Base-by-base conservation (phyloP, 2,888 invertebrate species). In the Erynnis tages region DNA sequence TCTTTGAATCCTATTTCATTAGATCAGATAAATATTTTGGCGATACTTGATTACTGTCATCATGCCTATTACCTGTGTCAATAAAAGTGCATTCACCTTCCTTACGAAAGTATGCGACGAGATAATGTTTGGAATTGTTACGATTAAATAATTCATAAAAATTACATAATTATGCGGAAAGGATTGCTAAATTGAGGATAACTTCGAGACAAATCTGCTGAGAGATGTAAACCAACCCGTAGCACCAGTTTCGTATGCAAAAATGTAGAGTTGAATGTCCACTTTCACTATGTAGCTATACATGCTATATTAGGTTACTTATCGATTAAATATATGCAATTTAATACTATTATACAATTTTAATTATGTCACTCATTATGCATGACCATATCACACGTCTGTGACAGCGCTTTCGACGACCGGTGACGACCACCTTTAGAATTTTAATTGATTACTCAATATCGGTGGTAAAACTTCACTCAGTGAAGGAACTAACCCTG, bases 231-330 rank as follows among this genome's bases (percentile, higher is more conserved):
- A 61, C 62, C 37, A 50, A 61, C 63, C 45, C 53, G 59, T 55
- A 53, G 38, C 43, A 46, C 58, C 44, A 59, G 60, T 62, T 60
- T 56, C 54, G 54, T 61, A 60, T 61, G 58, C 49, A 54, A 63
- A 61, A 55, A 50, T 48, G 54, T 58, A 50, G 58, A 61, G 34
- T 43, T 34, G 43, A 35, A 60, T 60, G 56, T 60, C 54, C 56
- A 67, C 67, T 68, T 67, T 68, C 66, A 66, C 67, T 63, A 53
- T 50, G 53, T 43, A n/a, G n/a, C n/a, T n/a, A 19, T n/a, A n/a
- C 21, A 54, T 53, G 49, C 48, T 48, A 43, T 46, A 55, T 54
- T 56, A 43, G 55, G 55, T 55, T 54, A 57, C 46, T 37, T 44
- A 56, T 35, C 30, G 19, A 43, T 29, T 35, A 50, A 50, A 50